Conservation (phyloP, 2,888 invertebrate genomes). For the Torymus tubicola region DNA sequence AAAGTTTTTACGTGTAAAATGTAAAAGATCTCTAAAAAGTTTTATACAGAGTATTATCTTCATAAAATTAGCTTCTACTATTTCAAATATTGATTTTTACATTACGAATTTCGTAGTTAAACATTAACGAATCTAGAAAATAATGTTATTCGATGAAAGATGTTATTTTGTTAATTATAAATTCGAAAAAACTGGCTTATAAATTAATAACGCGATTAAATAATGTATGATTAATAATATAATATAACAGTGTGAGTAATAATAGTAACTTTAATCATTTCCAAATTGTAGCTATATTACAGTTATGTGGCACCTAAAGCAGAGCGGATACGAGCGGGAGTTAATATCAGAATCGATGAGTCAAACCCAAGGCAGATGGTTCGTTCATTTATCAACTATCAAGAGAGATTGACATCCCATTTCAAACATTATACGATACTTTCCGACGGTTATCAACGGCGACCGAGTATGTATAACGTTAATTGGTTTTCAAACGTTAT, state of each 20-base stretch:
- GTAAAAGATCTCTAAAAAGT: no score
- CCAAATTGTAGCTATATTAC: no score
- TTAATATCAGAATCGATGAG: conserved; percentile 43
- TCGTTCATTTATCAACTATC: conserved; percentile 39
- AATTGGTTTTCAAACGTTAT: conserved; percentile 6
- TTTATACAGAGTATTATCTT: no score
- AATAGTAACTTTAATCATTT: no score
- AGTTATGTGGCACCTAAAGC: no score
- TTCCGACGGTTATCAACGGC: background rate
- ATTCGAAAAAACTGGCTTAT: no score
- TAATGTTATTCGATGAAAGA: no score
- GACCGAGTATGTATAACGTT: background rate
- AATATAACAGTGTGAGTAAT: no score
- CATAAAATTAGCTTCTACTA: background rate
- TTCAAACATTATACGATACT: conserved; percentile 34
- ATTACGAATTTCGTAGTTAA: conserved; percentile 2
- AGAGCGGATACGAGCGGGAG: conserved; percentile 16
- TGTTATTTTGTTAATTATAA: no score
- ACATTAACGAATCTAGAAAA: conserved; percentile 2
- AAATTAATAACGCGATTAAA: no score
- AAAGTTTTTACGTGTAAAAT: no score
- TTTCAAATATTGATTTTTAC: conserved; percentile 4
- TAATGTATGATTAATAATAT: no score
- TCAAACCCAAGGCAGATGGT: conserved; percentile 40
- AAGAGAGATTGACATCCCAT: conserved; percentile 34